These are phyloP conservation scores for Huso huso DNA, from an alignment of 2,797 vertebrate species.

Conservation along the genomic window DNA sequence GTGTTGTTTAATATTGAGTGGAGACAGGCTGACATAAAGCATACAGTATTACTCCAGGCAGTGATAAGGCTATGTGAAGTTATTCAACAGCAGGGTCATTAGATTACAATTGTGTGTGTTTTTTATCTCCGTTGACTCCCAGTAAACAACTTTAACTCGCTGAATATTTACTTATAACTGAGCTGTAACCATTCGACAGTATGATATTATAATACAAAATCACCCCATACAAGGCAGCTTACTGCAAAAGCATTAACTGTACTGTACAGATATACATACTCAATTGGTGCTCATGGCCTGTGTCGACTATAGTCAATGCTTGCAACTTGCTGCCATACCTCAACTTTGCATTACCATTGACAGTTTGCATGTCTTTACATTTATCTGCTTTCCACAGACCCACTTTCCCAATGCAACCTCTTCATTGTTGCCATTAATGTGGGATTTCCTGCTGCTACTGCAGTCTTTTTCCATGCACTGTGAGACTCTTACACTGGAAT, in stretches of 20 bases:
- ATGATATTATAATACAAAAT: not conserved
- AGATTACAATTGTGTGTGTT: no score
- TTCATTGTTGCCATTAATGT: not conserved
- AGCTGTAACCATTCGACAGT: no score
- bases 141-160: no score
- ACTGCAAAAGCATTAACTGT: conserved; percentile 10
- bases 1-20: no score
- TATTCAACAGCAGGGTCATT: no score
- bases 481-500: not conserved
- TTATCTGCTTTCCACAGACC: conserved; percentile 25
- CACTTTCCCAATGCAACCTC: conserved; percentile 23
- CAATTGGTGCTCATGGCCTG: conserved; percentile 22
- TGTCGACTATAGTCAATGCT: conserved; percentile 25
- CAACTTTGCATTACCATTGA: conserved; percentile 21
- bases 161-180: no score
- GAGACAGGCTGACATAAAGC: no score
- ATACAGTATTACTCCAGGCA: no score
- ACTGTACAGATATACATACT: conserved; percentile 38
- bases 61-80: no score
- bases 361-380: conserved; percentile 19
- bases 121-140: no score
- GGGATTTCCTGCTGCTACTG: not conserved
- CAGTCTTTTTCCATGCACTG: not conserved
- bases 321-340: conserved; percentile 22
- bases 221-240: conserved; percentile 19